Conservation (phyloP, 2,797 vertebrate genomes). For the Capromys pilorides region DNA sequence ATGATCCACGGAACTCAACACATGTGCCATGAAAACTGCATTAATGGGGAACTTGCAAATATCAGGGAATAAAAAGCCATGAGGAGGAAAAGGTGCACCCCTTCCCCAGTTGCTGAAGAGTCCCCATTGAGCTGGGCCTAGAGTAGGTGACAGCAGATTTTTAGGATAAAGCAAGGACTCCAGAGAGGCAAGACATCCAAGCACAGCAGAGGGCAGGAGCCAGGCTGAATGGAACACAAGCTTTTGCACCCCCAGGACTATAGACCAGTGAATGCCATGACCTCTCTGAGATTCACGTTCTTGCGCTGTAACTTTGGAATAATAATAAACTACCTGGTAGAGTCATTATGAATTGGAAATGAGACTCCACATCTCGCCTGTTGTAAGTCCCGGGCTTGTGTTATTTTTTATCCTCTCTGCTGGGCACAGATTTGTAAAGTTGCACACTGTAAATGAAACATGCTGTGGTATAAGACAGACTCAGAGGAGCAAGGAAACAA, state of each 20-base stretch:
- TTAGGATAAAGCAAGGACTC: background rate
- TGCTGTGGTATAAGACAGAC: background rate
- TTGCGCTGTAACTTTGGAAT: background rate
- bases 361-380: background rate
- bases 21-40: no score
- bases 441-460: background rate
- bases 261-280: background rate
- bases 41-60: background rate
- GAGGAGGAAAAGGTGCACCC: background rate
- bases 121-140: background rate
- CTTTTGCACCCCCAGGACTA: background rate
- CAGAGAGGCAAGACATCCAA: background rate
- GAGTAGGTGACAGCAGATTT: background rate
- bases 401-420: background rate
- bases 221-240: background rate
- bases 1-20: no score
- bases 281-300: background rate
- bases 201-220: background rate
- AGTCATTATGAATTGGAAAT: background rate
- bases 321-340: background rate
- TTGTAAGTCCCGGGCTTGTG: background rate
- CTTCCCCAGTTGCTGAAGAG: background rate
- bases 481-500: slow-evolving; percentile 6
- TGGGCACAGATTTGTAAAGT: background rate
- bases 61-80: background rate